These are phyloP conservation scores for Neosalanx taihuensis DNA, from an alignment of 2,797 vertebrate genomes.

Conservation along the genomic window DNA sequence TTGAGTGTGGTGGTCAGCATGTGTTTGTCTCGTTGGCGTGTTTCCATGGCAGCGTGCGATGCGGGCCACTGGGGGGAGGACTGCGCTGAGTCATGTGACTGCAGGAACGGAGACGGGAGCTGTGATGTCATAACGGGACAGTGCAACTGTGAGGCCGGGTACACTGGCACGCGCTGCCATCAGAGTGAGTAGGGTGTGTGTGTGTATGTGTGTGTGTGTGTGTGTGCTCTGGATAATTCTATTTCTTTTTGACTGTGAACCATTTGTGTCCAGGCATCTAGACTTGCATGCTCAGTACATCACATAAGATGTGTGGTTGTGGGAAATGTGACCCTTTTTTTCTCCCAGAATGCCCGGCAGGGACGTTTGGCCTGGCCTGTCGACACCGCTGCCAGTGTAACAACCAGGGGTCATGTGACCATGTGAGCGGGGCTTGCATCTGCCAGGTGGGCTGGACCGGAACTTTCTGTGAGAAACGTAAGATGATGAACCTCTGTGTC, in stretches of 20 bases:
- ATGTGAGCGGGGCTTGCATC: conserved; percentile 89
- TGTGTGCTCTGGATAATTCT: background rate
- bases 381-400: conserved; percentile 84
- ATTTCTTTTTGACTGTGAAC: too few species aligned
- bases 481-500: conserved; percentile 39
- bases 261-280: background rate
- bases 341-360: conserved; percentile 79
- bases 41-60: conserved; percentile 78
- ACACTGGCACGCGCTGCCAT: conserved; percentile 76
- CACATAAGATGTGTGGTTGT: conserved; percentile 1
- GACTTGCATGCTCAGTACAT: too few species aligned
- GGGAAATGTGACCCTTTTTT: background rate
- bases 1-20: background rate
- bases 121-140: conserved; percentile 78
- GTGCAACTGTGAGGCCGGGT: conserved; percentile 87
- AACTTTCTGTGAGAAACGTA: conserved; percentile 88
- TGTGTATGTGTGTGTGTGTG: background rate
- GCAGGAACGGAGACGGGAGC: conserved; percentile 75
- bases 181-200: conserved; percentile 71
- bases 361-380: conserved; percentile 81
- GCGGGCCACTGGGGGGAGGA: conserved; percentile 81
- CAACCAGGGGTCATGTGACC: conserved; percentile 84
- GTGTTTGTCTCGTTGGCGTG: conserved; percentile 1
- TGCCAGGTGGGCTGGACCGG: conserved; percentile 89
- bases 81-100: conserved; percentile 80